These are phyloP conservation scores for Sinotaia quadrata DNA, from an alignment of 2,888 invertebrate species.

Conservation along the genomic window DNA sequence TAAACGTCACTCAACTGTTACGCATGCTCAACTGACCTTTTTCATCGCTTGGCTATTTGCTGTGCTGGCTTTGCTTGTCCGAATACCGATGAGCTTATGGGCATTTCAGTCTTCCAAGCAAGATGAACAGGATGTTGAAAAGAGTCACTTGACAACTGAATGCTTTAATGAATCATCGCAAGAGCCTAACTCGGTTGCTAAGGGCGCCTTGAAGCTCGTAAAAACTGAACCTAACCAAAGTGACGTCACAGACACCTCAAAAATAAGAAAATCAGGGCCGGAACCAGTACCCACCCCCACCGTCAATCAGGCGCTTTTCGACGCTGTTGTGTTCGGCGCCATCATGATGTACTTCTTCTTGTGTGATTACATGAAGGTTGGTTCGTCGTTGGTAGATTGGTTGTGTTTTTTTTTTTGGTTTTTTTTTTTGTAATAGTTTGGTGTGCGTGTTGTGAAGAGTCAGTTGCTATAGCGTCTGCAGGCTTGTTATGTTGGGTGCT, in stretches of 20 bases:
- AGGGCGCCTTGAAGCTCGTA: neutral
- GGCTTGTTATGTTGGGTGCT: too few species aligned
- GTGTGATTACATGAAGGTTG: slow-evolving; percentile 59
- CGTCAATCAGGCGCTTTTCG: slow-evolving; percentile 41
- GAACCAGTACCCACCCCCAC: slow-evolving; percentile 32
- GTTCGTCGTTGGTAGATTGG: neutral
- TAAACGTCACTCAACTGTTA: slow-evolving; percentile 41
- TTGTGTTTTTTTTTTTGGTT: slow-evolving; percentile 7
- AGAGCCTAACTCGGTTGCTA: neutral
- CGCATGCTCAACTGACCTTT: slow-evolving; percentile 41
- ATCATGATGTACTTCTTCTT: slow-evolving; percentile 54
- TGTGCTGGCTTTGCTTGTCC: slow-evolving; percentile 32
- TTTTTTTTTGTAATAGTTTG: too few species aligned
- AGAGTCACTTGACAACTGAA: neutral
- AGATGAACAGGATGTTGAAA: neutral
- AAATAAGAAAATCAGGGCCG: neutral
- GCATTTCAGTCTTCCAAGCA: neutral
- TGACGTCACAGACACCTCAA: neutral
- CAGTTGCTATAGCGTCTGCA: too few species aligned
- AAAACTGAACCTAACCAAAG: neutral
- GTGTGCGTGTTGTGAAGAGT: too few species aligned
- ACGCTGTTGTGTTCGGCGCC: slow-evolving; percentile 44
- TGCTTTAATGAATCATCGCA: neutral
- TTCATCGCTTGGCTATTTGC: slow-evolving; percentile 35
- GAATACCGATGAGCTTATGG: neutral